Percentiles rank a stretch among this genome's conserved stretches.
Conservation (phyloP, 2,888 invertebrate species). For the Perdita meconis region DNA sequence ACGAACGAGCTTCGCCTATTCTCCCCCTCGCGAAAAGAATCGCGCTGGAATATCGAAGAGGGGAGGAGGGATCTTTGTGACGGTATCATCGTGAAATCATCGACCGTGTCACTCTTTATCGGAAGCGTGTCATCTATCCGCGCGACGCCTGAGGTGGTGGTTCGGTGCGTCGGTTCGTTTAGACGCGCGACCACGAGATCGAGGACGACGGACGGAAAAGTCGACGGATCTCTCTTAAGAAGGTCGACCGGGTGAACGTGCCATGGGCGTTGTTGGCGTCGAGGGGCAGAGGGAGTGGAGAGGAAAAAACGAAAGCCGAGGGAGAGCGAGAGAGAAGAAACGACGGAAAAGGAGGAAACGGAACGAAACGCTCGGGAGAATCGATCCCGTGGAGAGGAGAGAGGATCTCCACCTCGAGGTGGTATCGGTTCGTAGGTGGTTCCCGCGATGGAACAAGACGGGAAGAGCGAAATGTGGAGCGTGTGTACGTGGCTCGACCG, state of each 20-base stretch:
- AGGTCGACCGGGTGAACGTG: conserved; percentile 70
- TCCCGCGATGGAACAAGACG: not conserved
- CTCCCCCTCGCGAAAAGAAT: not conserved
- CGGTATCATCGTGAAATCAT: conserved; percentile 6
- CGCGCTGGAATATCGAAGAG: no score
- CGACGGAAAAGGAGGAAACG: not conserved
- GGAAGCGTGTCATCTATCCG: conserved; percentile 33
- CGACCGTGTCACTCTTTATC: conserved; percentile 25
- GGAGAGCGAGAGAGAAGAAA: not conserved
- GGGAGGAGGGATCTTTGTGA: not conserved
- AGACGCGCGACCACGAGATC: conserved; percentile 53
- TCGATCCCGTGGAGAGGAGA: not conserved
- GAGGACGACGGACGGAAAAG: conserved; percentile 71
- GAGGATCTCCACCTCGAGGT: conserved; percentile 8
- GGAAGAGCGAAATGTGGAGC: conserved; percentile 42
- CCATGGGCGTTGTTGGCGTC: conserved; percentile 65
- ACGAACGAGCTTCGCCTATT: conserved; percentile 5
- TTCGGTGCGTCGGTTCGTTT: not conserved
- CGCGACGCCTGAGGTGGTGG: not conserved
- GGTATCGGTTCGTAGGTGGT: conserved; percentile 31
- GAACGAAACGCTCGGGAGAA: not conserved
- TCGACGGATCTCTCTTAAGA: conserved; percentile 70
- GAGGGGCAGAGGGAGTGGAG: conserved; percentile 4
- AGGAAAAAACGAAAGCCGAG: conserved; percentile 10
- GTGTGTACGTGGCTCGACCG: not conserved